Evolutionary conservation across 1,140 invertebrate genomes (phyloP).

Genomic region (Maniola jurtina): DNA sequence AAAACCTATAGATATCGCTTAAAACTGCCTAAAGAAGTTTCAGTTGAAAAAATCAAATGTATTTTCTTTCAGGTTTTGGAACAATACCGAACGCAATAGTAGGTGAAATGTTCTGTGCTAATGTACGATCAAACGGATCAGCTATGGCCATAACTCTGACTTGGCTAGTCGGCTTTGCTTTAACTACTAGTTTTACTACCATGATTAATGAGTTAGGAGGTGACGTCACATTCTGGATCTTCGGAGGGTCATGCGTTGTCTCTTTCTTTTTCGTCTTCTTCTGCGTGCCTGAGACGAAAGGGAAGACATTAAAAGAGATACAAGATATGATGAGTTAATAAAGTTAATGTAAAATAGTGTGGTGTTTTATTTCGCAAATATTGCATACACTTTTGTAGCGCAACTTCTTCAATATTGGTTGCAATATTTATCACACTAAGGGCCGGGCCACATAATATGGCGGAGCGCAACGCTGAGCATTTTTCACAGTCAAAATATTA

Average conservation of each 20-base stretch:
- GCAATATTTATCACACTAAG: too few species aligned
- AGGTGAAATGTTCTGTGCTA: constrained; percentile 82
- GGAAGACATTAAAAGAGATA: constrained; percentile 86
- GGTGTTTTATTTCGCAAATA: constrained; percentile 15
- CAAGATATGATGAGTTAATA: constrained; percentile 79
- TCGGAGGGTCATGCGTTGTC: constrained; percentile 83
- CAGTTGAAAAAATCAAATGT: background rate
- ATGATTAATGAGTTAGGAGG: constrained; percentile 81
- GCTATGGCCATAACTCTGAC: constrained; percentile 84
- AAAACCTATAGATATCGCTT: too few species aligned
- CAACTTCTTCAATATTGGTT: too few species aligned
- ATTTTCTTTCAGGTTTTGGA: constrained; percentile 80
- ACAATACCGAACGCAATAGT: constrained; percentile 86
- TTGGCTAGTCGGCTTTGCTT: constrained; percentile 85
- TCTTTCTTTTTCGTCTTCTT: constrained; percentile 81
- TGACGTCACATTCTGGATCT: constrained; percentile 88
- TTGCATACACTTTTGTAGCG: too few species aligned
- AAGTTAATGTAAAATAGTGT: constrained; percentile 6
- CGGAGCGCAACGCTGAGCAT: too few species aligned
- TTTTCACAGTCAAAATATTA: too few species aligned
- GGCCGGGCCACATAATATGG: too few species aligned
- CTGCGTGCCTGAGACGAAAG: constrained; percentile 89
- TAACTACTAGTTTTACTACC: constrained; percentile 84
- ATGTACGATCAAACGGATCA: constrained; percentile 83
- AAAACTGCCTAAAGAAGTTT: background rate